Evolutionary conservation across 2,113 vertebrate species (phyloP).

Genomic region (Mustelus asterias): DNA sequence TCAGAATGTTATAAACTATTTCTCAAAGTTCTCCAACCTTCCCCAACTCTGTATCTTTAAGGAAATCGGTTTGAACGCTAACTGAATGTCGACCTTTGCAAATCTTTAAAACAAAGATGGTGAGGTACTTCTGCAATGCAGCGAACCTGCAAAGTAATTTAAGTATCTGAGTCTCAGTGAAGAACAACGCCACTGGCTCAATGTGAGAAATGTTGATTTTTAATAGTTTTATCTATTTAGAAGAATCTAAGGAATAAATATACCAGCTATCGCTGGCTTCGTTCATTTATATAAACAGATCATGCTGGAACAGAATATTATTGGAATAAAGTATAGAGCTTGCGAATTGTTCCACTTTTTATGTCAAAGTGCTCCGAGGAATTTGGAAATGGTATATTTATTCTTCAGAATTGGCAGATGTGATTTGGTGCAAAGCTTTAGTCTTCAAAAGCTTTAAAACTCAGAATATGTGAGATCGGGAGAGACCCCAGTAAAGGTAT

Average conservation of each 20-base stretch:
- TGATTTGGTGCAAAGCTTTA: neutral
- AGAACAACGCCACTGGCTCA: no score
- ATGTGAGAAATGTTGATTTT: neutral
- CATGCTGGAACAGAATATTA: neutral
- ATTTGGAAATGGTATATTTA: neutral
- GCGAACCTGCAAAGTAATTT: neutral
- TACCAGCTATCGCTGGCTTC: neutral
- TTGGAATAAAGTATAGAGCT: neutral
- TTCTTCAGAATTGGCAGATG: neutral
- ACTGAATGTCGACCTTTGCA: neutral
- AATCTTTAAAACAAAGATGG: neutral
- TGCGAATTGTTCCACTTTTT: neutral
- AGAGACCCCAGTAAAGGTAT: neutral
- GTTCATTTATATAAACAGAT: neutral
- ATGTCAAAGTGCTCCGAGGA: neutral
- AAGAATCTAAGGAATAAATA: neutral
- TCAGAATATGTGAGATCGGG: neutral
- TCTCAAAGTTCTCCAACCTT: neutral
- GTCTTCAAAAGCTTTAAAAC: neutral
- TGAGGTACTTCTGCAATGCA: constrained; percentile 8
- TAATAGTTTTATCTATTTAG: neutral
- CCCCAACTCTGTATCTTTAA: neutral
- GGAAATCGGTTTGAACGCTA: neutral
- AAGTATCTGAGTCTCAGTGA: neutral
- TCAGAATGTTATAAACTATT: neutral